Conservation (phyloP, 2,888 invertebrate genomes). For the Hyposoter dolosus region DNA sequence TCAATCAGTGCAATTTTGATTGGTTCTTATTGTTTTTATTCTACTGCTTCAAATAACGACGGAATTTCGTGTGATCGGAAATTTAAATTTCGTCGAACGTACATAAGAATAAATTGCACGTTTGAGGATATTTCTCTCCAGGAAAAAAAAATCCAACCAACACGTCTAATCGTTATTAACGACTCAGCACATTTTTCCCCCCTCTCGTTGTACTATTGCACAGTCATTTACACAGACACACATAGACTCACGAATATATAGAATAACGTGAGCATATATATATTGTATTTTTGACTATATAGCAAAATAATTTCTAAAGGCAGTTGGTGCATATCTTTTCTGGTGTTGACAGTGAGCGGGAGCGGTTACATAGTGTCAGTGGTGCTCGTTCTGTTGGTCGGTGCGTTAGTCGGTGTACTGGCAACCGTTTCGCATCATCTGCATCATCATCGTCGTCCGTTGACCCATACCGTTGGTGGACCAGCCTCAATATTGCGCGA, state of each 20-base stretch:
- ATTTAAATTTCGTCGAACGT: neutral
- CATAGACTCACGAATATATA: neutral
- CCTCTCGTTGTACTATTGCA: constrained; percentile 34
- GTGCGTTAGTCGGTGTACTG: constrained; percentile 84
- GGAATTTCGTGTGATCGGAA: neutral
- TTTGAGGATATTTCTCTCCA: neutral
- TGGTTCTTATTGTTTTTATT: neutral
- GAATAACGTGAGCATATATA: neutral
- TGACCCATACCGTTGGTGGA: constrained; percentile 85
- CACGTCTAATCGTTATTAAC: constrained; percentile 46
- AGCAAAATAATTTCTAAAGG: constrained; percentile 46
- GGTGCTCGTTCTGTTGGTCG: constrained; percentile 81
- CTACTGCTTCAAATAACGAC: neutral
- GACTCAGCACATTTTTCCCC: constrained; percentile 48
- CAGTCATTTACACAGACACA: constrained; percentile 8
- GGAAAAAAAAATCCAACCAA: constrained; percentile 27
- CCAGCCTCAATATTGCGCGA: constrained; percentile 84
- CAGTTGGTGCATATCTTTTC: constrained; percentile 46
- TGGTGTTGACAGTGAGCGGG: constrained; percentile 77
- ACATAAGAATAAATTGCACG: neutral
- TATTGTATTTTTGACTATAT: constrained; percentile 37
- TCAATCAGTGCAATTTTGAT: neutral
- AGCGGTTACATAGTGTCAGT: constrained; percentile 82
- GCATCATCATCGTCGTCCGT: constrained; percentile 85
- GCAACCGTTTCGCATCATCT: constrained; percentile 83